Percentiles rank a stretch among this genome's conserved stretches.
phyloP scores from a whole-genome alignment of 2,888 invertebrate species.

The Cheilosia grossa region DNA sequence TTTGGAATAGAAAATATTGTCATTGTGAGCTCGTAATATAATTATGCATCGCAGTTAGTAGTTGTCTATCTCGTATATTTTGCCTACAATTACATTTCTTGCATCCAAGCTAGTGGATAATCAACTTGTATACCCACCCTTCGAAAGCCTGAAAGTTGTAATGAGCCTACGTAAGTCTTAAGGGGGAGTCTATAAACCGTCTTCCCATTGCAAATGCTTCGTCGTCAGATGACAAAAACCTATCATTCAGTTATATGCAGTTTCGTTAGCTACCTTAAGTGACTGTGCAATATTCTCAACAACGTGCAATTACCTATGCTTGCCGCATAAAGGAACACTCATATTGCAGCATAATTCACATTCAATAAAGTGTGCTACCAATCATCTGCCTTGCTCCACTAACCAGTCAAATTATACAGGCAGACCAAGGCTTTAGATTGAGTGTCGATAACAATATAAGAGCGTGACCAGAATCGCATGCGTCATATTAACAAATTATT shows the following conservation, averaged over 20 bases:
- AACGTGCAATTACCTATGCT: neutral
- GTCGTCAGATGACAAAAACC: neutral
- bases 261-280: neutral
- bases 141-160: neutral
- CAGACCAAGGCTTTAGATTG: constrained; percentile 48
- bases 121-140: neutral
- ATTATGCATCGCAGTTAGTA: no score
- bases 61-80: no score
- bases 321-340: neutral
- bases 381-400: constrained; percentile 49
- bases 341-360: constrained; percentile 11
- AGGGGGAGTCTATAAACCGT: neutral
- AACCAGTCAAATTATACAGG: constrained; percentile 39
- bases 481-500: constrained; percentile 74
- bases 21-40: no score
- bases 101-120: no score
- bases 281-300: neutral
- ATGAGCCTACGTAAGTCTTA: neutral
- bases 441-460: constrained; percentile 53
- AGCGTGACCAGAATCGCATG: constrained; percentile 71
- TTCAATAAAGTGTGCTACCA: constrained; percentile 51
- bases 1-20: no score
- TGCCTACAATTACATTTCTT: no score
- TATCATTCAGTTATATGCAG: neutral
- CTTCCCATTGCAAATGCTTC: neutral